Evolutionary conservation across 2,888 invertebrate species (phyloP), one percentile per base, ranked within the genome.

Genomic region (Drosophila anomalata): DNA sequence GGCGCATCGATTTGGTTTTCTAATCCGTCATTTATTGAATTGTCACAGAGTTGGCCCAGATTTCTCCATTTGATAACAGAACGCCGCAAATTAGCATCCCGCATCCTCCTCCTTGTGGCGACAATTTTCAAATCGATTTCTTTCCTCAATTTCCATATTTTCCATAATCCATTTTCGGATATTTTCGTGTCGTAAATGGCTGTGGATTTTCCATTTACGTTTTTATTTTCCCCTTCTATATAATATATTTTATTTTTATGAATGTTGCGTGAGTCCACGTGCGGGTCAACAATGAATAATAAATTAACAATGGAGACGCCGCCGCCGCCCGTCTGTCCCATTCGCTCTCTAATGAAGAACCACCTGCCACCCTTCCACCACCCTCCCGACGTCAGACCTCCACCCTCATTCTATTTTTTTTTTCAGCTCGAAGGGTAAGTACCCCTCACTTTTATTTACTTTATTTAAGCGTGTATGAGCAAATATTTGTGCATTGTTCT

Each of bases 1-100:
- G 69, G 73, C 67, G 75, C 75, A 76, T 80, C 81, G 87, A 83
- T 84, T 86, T 78, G 79, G 74, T 84, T 88, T 79, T 74, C 77
- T 75, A 78, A 88, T 82, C 76, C 74, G 70, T 63, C 74, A 71
- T 57, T 59, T 72, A 70, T 70, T 68, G 67, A 39, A 69, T 67
- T 63, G 65, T 55, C 67, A 75, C 33, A 31, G 31, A 54, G 20
- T 33, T 42, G 58, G 47, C 44, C 42, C 50, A 58, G 66, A 72
- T 67, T 66, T 67, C 14, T 50, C 24, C 36, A 65, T 66, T 65
- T 55, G 47, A 66, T 62, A 62, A 62, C 61, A 44, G 3, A 47
- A 41, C 9, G 7, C 31, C 17, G 3, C 20, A 60, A 59, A 65
- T 67, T 68, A 57, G 68, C 53, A 65, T 65, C 39, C 24, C 61